Base-by-base conservation (phyloP, 2,113 vertebrate species). In the Urocynchramus pylzowi region DNA sequence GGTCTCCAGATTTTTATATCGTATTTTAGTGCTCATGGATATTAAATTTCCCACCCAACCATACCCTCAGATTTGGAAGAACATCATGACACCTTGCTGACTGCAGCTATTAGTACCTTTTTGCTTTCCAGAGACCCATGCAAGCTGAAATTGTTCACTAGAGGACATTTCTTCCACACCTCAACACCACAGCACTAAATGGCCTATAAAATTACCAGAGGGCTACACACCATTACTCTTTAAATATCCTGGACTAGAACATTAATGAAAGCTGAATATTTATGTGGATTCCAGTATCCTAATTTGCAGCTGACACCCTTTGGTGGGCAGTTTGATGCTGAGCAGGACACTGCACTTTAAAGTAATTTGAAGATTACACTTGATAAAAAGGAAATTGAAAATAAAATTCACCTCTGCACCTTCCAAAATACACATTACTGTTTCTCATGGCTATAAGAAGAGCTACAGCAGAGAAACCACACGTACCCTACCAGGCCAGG, bases 181-280 rank as follows among this genome's bases (percentile, higher is more conserved):
- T 95, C 86, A 83, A 83, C 84, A 63, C 42, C 85, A 57, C 50
- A 54, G 21, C 76, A 86, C 50, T 61, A 94, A 93, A 95, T 88
- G 91, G 83, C 33, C 87, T 80, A 61, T 81, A 75, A 90, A 94
- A 96, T 94, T 90, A 90, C 92, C 10, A 33, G 31, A 71, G 79
- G 75, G 52, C 44, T 39, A 95, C 85, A 84, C 59, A 80, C 54
- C 71, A 65, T 95, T 90, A 56, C 76, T 74, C 69, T 54, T 95
- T 67, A 94, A 91, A 80, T 63, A 86, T 24, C 4, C 7, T 42
- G 6, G 31, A 76, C 35, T 2, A 27, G 65, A 63, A 16, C 64
- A 57, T 69, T 92, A 95, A 96, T 74, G 67, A 81, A 59, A 86
- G 61, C 16, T 70, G 86, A 88, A 45, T 80, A 90, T 76, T 83